Evolutionary conservation across 2,113 vertebrate genomes (phyloP), one percentile per base, ranked within the genome.

Genomic region (Nothobranchius furzeri): DNA sequence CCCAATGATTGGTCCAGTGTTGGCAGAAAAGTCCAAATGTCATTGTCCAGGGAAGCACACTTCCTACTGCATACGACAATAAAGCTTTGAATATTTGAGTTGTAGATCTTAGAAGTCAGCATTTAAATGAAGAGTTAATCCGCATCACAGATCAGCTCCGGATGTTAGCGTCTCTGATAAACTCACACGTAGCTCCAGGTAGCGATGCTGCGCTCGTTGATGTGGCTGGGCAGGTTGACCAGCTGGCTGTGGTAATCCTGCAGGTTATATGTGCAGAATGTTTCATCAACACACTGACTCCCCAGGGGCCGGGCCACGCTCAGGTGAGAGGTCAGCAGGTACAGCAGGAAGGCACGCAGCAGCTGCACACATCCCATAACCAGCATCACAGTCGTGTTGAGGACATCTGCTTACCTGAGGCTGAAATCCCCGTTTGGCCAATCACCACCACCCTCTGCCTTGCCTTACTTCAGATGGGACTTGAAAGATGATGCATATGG

Each of bases 131-230:
- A 30, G 3, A 30, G 4, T 4, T 3, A 4, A 30, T 30, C 30
- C 30, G 2, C 30, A 30, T 30, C 30, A 30, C 30, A 30, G 30
- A 30, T 30, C 30, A 30, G 30, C 30, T 30, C 30, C 4, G 30
- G 30, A 30, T 30, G 30, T 30, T 30, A 30, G 30, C 4, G 30
- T 35, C 35, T 55, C 13, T 36, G 30, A 7, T 10, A 12, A 5
- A 4, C 92, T 93, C 70, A 94, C 93, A 83, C 74, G 9, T 94
- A 93, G 42, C 36, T 88, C 92, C 92, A 93, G 48, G 88, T 58
- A 0, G 93, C 89, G 3, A 94, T 70, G 69, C 93, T 94, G 73
- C 92, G 90, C 68, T 93, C 90, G 3, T 94, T 91, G 72, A 94
- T 87, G 57, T 30, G 58, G 51, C 67, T 89, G 46, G 90, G 90